Conservation (phyloP, 2,797 vertebrate genomes). For the Pseudomugil gertrudae region DNA sequence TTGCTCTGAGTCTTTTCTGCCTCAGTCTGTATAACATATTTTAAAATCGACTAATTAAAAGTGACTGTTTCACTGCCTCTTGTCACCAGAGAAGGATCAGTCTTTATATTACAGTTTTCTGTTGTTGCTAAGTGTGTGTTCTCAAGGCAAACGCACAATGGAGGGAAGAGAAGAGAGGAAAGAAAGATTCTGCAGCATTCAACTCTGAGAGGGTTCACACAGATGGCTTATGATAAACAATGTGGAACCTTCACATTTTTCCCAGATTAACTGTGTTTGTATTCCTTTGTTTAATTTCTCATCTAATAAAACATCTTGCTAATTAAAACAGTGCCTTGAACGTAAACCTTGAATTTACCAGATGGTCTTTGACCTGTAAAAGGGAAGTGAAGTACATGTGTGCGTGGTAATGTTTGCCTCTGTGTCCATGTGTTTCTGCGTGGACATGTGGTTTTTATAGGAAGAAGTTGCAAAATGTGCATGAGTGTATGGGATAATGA, state of each 20-base stretch:
- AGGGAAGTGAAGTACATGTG: constrained; percentile 66
- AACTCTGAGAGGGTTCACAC: constrained; percentile 72
- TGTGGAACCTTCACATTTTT: constrained; percentile 75
- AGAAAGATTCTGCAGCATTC: constrained; percentile 64
- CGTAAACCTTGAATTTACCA: constrained; percentile 80
- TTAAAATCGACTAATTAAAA: constrained; percentile 67
- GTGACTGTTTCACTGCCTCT: constrained; percentile 60
- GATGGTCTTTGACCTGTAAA: constrained; percentile 78
- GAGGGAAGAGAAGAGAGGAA: constrained; percentile 57
- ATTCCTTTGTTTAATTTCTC: constrained; percentile 79
- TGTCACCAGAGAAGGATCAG: constrained; percentile 56
- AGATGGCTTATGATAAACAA: constrained; percentile 81
- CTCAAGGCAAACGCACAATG: constrained; percentile 46
- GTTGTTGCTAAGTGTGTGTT: constrained; percentile 52
- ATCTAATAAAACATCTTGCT: constrained; percentile 80
- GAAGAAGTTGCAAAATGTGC: not conserved
- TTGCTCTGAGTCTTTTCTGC: constrained; percentile 48
- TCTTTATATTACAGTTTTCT: constrained; percentile 45
- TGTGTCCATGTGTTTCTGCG: constrained; percentile 32
- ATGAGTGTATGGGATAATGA: not conserved
- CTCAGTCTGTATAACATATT: constrained; percentile 60
- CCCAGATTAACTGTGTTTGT: constrained; percentile 79
- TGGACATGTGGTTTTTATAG: constrained; percentile 17
- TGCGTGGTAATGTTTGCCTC: constrained; percentile 47
- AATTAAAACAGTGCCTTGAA: constrained; percentile 81